A percentile compares a stretch with the other conserved stretches of the same genome.
These are phyloP conservation scores for Cottoperca gobio DNA, from an alignment of 2,797 vertebrate genomes.

Conservation along the genomic window DNA sequence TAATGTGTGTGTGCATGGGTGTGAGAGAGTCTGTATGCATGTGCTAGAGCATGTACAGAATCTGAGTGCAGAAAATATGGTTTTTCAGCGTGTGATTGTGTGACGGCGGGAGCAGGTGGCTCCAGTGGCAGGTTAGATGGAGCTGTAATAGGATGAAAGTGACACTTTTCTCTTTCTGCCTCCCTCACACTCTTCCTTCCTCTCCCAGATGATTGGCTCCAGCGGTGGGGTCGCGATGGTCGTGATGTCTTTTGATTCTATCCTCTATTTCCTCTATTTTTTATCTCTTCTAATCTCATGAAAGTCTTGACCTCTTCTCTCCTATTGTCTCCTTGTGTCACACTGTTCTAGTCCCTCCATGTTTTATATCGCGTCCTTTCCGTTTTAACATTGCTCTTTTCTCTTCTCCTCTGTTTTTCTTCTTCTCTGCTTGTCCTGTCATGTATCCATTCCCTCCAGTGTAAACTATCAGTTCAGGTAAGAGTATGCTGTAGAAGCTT, in stretches of 20 bases:
- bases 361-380: slow-evolving; percentile 23
- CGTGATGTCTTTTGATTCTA: slow-evolving; percentile 23
- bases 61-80: slow-evolving; percentile 28
- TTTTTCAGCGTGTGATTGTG: slow-evolving; percentile 27
- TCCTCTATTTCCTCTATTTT: slow-evolving; percentile 28
- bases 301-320: slow-evolving; percentile 58
- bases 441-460: not conserved
- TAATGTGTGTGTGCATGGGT: slow-evolving; percentile 2
- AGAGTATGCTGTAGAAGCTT: not conserved
- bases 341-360: slow-evolving; percentile 27
- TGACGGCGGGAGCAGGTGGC: slow-evolving; percentile 77
- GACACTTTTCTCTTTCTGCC: slow-evolving; percentile 60
- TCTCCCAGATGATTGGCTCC: slow-evolving; percentile 64
- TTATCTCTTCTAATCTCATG: slow-evolving; percentile 54
- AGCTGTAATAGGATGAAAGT: slow-evolving; percentile 76
- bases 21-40: not conserved
- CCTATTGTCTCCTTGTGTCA: slow-evolving; percentile 22
- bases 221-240: slow-evolving; percentile 23
- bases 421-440: not conserved
- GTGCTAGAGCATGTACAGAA: slow-evolving; percentile 1
- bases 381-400: slow-evolving; percentile 1
- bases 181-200: slow-evolving; percentile 41
- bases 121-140: slow-evolving; percentile 71
- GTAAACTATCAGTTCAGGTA: slow-evolving; percentile 4
- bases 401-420: not conserved